A percentile compares a stretch with the other conserved stretches of the same genome.
These are phyloP conservation scores for Phoenicopterus ruber DNA, from an alignment of 2,113 vertebrate genomes.

Conservation along the genomic window DNA sequence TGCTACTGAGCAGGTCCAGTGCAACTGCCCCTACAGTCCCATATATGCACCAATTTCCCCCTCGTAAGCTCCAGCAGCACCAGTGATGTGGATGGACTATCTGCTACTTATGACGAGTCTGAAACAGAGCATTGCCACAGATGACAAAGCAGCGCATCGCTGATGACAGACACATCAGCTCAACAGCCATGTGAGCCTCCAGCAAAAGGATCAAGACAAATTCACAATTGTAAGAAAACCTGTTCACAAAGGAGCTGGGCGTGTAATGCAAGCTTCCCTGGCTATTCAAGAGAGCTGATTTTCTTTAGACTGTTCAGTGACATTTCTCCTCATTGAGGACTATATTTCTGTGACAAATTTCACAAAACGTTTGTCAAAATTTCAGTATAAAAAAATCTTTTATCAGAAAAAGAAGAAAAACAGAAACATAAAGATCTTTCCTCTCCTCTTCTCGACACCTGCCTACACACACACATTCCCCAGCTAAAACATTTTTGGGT, in stretches of 20 bases:
- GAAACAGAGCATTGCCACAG: neutral
- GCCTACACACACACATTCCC: neutral
- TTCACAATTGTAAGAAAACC: neutral
- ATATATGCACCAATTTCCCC: neutral
- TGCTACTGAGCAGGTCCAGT: neutral
- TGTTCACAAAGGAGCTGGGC: neutral
- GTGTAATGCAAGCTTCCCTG: neutral
- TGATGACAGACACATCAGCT: neutral
- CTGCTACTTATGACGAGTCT: neutral
- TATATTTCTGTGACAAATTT: neutral
- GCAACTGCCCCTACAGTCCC: neutral
- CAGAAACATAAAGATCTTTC: neutral
- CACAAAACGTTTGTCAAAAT: neutral
- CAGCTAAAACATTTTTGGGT: neutral
- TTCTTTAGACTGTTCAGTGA: neutral
- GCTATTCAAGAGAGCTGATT: neutral
- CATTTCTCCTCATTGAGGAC: neutral
- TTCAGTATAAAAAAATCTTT: neutral
- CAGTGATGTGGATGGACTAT: neutral
- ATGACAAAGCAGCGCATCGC: neutral
- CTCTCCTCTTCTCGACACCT: neutral
- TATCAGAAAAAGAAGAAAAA: neutral
- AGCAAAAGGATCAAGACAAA: neutral
- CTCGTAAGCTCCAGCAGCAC: neutral
- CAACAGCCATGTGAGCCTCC: neutral